Conservation (phyloP, 1,140 invertebrate genomes). For the Anoplophora glabripennis region DNA sequence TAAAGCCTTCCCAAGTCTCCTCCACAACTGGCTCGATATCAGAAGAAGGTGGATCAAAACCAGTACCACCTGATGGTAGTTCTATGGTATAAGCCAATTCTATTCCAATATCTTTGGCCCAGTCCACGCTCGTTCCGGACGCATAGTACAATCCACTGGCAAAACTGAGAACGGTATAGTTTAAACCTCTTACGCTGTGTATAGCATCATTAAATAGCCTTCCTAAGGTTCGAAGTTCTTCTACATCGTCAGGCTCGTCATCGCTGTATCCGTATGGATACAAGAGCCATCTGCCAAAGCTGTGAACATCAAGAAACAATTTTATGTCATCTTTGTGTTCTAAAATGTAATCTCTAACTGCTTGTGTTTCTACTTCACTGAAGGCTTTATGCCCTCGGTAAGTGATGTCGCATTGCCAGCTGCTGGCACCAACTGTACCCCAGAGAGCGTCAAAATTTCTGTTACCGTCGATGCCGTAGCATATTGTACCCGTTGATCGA, state of each 20-base stretch:
- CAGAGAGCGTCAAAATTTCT: conserved; percentile 68
- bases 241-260: conserved; percentile 44
- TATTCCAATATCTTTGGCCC: conserved; percentile 63
- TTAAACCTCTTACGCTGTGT: conserved; percentile 48
- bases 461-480: conserved; percentile 64
- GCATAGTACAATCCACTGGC: conserved; percentile 60
- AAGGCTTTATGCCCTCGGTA: conserved; percentile 69
- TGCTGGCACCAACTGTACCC: conserved; percentile 61
- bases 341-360: conserved; percentile 57
- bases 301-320: conserved; percentile 70
- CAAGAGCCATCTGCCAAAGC: conserved; percentile 63
- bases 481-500: conserved; percentile 49
- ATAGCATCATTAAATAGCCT: conserved; percentile 50
- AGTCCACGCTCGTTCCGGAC: conserved; percentile 69
- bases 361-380: conserved; percentile 70
- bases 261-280: conserved; percentile 72
- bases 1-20: conserved; percentile 75
- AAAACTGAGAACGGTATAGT: conserved; percentile 61
- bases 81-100: conserved; percentile 78
- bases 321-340: conserved; percentile 52
- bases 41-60: conserved; percentile 68
- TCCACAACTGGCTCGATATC: conserved; percentile 68
- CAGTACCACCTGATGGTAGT: conserved; percentile 64
- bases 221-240: conserved; percentile 50
- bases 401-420: conserved; percentile 60